Evolutionary conservation across 1,140 invertebrate species (phyloP).

Genomic region (Drosophila ficusphila): DNA sequence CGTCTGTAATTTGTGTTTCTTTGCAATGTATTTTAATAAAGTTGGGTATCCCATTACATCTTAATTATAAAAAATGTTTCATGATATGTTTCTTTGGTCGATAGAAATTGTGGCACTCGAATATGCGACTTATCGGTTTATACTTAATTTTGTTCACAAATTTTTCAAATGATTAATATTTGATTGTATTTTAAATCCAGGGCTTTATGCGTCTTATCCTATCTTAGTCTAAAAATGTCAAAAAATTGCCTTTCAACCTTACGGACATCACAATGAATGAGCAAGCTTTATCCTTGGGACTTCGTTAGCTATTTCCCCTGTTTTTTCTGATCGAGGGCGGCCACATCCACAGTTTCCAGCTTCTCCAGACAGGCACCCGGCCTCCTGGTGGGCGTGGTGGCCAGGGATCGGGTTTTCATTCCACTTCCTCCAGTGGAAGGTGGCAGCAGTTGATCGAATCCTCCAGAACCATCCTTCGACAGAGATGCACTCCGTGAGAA

Average conservation of each 20-base stretch:
- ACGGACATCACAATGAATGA: slow-evolving; percentile 21
- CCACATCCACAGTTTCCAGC: slow-evolving; percentile 58
- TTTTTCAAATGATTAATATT: not conserved
- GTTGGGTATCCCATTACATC: too few species aligned
- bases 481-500: slow-evolving; percentile 67
- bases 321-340: slow-evolving; percentile 17
- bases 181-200: not conserved
- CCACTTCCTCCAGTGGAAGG: not conserved
- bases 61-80: too few species aligned
- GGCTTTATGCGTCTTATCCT: not conserved
- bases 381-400: slow-evolving; percentile 56
- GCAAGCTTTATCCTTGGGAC: not conserved
- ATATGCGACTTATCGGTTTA: too few species aligned
- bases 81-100: too few species aligned
- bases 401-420: slow-evolving; percentile 45
- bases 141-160: too few species aligned
- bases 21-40: too few species aligned
- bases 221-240: slow-evolving; percentile 23
- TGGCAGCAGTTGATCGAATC: slow-evolving; percentile 33
- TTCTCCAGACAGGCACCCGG: slow-evolving; percentile 47
- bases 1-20: too few species aligned
- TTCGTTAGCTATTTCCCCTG: not conserved
- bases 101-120: too few species aligned
- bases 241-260: slow-evolving; percentile 34
- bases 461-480: slow-evolving; percentile 43